These are phyloP conservation scores for Oscheius sp. DNA, from an alignment of 2,888 invertebrate genomes.

Conservation along the genomic window DNA sequence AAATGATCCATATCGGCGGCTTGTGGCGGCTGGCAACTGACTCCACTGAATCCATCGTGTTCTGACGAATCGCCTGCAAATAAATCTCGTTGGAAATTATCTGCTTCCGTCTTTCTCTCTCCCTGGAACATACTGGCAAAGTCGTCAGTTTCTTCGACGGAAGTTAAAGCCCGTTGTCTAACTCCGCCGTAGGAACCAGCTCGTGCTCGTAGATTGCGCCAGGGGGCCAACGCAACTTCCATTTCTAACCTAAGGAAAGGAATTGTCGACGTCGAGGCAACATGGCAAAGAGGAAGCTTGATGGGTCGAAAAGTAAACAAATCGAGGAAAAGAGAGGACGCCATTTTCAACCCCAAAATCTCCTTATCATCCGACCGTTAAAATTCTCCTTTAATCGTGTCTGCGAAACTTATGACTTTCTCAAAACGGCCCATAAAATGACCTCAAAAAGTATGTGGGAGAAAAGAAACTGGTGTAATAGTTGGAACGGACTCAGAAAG, in stretches of 20 bases:
- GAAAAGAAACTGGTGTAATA: too few species aligned
- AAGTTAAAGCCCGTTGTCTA: not conserved
- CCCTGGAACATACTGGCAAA: not conserved
- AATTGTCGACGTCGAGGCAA: slow-evolving; percentile 9
- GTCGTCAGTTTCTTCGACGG: slow-evolving; percentile 11
- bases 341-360: too few species aligned
- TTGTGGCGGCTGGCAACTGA: slow-evolving; percentile 6
- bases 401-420: too few species aligned
- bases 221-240: slow-evolving; percentile 1
- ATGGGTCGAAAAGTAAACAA: slow-evolving; percentile 6
- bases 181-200: not conserved
- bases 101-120: not conserved
- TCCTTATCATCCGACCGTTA: too few species aligned
- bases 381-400: too few species aligned
- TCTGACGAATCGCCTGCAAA: slow-evolving; percentile 28
- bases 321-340: not conserved
- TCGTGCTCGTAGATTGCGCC: not conserved
- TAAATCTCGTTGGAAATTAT: not conserved
- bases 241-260: slow-evolving; percentile 7
- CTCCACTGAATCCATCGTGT: slow-evolving; percentile 20
- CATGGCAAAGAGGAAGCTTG: not conserved
- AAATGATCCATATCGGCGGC: slow-evolving; percentile 17
- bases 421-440: too few species aligned
- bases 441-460: too few species aligned
- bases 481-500: too few species aligned